phyloP scores from a whole-genome alignment of 2,113 vertebrate species.

The Neopipo cinnamomea region DNA sequence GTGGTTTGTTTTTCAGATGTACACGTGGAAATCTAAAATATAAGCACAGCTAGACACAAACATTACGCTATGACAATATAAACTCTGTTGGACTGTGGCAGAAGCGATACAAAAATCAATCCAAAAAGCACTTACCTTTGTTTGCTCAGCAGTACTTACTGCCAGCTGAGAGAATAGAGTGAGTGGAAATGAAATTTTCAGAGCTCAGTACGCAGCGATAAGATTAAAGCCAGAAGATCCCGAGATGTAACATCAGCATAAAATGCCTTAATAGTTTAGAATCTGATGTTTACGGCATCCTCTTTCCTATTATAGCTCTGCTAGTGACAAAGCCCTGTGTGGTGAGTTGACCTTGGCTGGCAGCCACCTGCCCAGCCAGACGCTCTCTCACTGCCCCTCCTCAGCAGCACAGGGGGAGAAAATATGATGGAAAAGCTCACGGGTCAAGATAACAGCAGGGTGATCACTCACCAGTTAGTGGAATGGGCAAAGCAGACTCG shows the following conservation, averaged over 20 bases:
- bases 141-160: neutral
- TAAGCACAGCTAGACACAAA: neutral
- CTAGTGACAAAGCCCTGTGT: neutral
- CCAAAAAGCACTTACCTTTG: neutral
- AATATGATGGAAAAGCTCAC: neutral
- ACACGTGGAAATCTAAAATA: neutral
- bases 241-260: neutral
- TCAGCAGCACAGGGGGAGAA: neutral
- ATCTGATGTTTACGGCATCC: neutral
- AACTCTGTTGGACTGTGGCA: neutral
- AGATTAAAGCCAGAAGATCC: neutral
- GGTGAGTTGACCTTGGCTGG: neutral
- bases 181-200: slow-evolving; percentile 14
- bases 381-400: neutral
- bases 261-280: neutral
- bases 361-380: neutral
- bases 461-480: neutral
- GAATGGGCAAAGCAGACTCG: neutral
- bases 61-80: neutral
- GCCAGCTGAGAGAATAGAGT: neutral
- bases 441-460: neutral
- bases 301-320: neutral
- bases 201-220: neutral
- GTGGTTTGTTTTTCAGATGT: neutral
- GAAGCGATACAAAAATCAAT: neutral